These are phyloP conservation scores for Luperina testacea DNA, from an alignment of 2,888 invertebrate genomes.

Conservation along the genomic window DNA sequence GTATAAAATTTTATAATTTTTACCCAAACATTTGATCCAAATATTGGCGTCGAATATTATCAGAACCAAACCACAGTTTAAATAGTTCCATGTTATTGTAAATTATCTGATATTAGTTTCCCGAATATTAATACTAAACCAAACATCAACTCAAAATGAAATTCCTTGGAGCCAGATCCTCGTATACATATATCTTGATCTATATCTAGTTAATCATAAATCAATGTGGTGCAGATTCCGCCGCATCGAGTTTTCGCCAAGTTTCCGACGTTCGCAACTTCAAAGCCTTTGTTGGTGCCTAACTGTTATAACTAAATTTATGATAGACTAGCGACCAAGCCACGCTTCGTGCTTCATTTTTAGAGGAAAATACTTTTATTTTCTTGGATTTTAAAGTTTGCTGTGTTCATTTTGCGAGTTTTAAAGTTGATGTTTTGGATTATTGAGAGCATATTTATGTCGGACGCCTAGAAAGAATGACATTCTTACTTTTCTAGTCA, in stretches of 20 bases:
- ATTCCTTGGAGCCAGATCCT: constrained; percentile 27
- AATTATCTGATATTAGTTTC: not conserved
- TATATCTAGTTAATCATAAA: constrained; percentile 43
- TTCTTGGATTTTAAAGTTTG: not conserved
- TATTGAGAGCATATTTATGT: not conserved
- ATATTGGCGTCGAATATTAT: not conserved
- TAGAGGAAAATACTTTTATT: constrained; percentile 18
- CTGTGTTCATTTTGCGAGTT: constrained; percentile 22
- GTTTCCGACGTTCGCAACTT: constrained; percentile 41
- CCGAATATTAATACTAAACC: constrained; percentile 1
- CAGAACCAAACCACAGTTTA: not conserved
- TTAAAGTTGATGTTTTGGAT: constrained; percentile 2
- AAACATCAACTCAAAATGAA: constrained; percentile 17
- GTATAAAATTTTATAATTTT: not conserved
- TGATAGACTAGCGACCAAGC: constrained; percentile 26
- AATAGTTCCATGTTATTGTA: not conserved
- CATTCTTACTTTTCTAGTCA: not conserved
- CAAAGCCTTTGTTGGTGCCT: constrained; percentile 42
- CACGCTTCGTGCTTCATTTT: constrained; percentile 11
- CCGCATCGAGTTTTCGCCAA: constrained; percentile 39
- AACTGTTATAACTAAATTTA: constrained; percentile 53
- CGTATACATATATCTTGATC: constrained; percentile 13
- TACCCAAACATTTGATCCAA: not conserved
- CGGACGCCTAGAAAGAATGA: not conserved
- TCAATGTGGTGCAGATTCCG: constrained; percentile 41